Evolutionary conservation across 2,113 vertebrate genomes (phyloP).

Genomic region (Hemiscyllium ocellatum): DNA sequence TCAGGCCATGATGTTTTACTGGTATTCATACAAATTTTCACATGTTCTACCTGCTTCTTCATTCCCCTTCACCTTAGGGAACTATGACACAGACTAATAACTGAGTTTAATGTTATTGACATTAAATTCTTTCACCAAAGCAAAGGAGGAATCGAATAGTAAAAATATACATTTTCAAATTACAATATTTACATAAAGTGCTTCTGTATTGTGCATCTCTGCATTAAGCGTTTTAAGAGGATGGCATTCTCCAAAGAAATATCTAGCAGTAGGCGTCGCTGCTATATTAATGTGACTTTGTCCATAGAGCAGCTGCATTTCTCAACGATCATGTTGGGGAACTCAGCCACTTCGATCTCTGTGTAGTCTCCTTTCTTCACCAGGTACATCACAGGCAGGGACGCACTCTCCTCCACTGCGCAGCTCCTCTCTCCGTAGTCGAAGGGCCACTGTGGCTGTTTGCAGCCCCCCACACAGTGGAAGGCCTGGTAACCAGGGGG

Average conservation of each 20-base stretch:
- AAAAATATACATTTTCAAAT: conserved; percentile 42
- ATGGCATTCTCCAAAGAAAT: too few species aligned
- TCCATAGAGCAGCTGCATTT: conserved; percentile 69
- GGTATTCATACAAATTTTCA: background rate
- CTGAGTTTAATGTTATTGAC: background rate
- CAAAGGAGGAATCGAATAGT: background rate
- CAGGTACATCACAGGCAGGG: conserved; percentile 80
- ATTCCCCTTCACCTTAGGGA: background rate
- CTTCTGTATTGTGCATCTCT: conserved; percentile 41
- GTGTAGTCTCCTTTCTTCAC: conserved; percentile 78
- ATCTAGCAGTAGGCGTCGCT: too few species aligned
- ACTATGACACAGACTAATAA: background rate
- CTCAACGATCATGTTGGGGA: conserved; percentile 77
- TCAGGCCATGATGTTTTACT: background rate
- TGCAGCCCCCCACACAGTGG: conserved; percentile 64
- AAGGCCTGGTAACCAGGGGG: conserved; percentile 71
- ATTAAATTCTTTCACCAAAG: background rate
- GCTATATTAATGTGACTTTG: conserved; percentile 63
- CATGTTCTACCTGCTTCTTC: background rate
- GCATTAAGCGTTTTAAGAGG: background rate
- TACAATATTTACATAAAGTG: conserved; percentile 53
- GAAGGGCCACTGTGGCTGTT: conserved; percentile 50
- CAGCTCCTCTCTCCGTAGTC: conserved; percentile 65
- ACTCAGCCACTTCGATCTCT: conserved; percentile 77
- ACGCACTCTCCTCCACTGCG: conserved; percentile 59